Percentiles rank a stretch among this genome's conserved stretches.
These are phyloP conservation scores for Pluvialis apricaria DNA, from an alignment of 2,113 vertebrate species.

Conservation along the genomic window DNA sequence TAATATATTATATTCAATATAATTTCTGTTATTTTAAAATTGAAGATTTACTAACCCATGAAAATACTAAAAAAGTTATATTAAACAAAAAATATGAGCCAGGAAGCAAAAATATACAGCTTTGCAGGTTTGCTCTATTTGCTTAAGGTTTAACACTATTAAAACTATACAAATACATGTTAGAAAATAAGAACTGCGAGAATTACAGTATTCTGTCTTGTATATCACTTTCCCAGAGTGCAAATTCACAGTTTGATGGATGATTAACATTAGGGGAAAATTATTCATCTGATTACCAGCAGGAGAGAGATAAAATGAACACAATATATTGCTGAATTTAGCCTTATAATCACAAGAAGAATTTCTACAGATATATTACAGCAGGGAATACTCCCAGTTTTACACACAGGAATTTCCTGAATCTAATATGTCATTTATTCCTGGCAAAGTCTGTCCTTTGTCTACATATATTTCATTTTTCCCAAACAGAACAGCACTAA, in stretches of 20 bases:
- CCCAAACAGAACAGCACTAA: constrained; percentile 34
- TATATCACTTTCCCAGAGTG: neutral
- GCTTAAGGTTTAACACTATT: neutral
- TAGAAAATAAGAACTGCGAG: neutral
- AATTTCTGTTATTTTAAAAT: neutral
- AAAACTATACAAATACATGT: neutral
- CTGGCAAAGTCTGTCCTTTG: constrained; percentile 58
- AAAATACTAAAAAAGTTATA: neutral
- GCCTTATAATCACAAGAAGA: constrained; percentile 34
- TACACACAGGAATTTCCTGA: constrained; percentile 67
- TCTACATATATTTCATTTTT: constrained; percentile 56
- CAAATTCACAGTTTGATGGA: neutral
- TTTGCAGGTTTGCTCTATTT: neutral
- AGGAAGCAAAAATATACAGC: neutral
- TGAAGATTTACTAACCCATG: neutral
- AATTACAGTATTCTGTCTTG: neutral
- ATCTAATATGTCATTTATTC: constrained; percentile 65
- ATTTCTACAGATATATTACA: constrained; percentile 51
- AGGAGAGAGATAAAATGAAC: constrained; percentile 19
- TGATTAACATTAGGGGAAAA: neutral
- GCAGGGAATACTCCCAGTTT: constrained; percentile 57
- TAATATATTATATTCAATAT: neutral
- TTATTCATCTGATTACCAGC: constrained; percentile 26
- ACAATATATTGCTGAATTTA: constrained; percentile 26
- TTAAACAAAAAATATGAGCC: neutral